Base-by-base conservation (phyloP, 2,797 vertebrate genomes). In the Poecilia velifera region DNA sequence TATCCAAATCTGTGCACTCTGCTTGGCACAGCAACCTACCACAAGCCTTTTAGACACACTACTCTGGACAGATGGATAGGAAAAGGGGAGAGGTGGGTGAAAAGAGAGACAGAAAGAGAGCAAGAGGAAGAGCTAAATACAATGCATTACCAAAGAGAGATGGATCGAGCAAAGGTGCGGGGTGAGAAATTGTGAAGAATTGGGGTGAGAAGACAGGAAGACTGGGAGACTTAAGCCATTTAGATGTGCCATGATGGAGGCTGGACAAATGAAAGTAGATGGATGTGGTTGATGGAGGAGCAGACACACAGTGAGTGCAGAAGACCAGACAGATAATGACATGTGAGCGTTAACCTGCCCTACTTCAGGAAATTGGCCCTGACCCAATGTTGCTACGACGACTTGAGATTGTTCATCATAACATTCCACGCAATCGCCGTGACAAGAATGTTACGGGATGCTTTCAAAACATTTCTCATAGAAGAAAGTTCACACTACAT, bases 1-100 rank as follows among this genome's bases (percentile, higher is more conserved):
- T 94, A 93, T 91, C 92, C 91, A 93, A 94, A 93, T 94, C 89
- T 90, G 91, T 93, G 89, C 91, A 89, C 91, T 93, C 82, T 80
- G 87, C 87, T 86, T 87, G 90, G 88, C 89, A 89, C 87, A 81
- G 86, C 88, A 89, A 88, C 87, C 82, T 78, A 84, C 78, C 83
- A 72, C 72, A 75, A 90, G 88, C 91, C 90, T 91, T 94, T 93
- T 91, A 93, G 92, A 93, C 87, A 92, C 91, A 90, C 85, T 90
- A 70, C 78, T 89, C 84, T 90, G 89, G 90, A 88, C 91, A 93
- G 89, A 91, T 90, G 89, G 92, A 92, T 80, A 74, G 83, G 81
- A 72, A 74, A 9, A 53, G 68, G 80, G 25, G 51, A 70, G 70
- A 49, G 12, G 41, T 13, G 25, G 68, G 25, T n/a, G 45, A 45